Evolutionary conservation across 53 echinoderm and acorn worm species (phyloP).

Genomic region (Henricia sp.): DNA sequence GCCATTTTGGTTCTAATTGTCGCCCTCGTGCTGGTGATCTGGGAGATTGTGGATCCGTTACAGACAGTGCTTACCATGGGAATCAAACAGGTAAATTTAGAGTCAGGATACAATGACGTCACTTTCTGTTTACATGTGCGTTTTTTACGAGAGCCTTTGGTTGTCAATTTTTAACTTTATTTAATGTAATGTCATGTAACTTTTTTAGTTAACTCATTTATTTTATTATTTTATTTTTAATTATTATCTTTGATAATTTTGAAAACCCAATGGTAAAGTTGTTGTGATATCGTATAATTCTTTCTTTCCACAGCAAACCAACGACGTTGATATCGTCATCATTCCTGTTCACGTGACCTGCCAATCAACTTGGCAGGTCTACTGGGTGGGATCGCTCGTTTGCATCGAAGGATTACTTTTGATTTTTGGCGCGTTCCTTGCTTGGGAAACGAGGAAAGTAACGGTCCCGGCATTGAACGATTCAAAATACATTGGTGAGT

Average conservation of each 20-base stretch:
- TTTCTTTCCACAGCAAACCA: conserved; percentile 29
- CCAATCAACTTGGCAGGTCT: conserved; percentile 72
- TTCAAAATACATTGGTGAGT: conserved; percentile 92
- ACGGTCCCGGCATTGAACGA: conserved; percentile 93
- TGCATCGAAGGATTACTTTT: conserved; percentile 79
- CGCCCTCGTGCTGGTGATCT: conserved; percentile 66
- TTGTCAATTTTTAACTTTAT: too few relatives aligned
- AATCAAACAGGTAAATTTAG: conserved; percentile 45
- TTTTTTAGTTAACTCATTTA: too few relatives aligned
- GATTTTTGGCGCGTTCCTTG: conserved; percentile 91
- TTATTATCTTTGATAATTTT: too few relatives aligned
- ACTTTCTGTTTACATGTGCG: too few relatives aligned
- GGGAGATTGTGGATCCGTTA: conserved; percentile 76
- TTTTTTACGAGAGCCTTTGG: too few relatives aligned
- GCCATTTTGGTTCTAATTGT: conserved; percentile 71
- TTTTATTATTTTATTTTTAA: too few relatives aligned
- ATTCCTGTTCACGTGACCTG: conserved; percentile 71
- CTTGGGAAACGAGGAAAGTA: conserved; percentile 96
- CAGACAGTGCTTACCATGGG: conserved; percentile 19
- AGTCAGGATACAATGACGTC: too few relatives aligned
- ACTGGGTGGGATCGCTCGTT: conserved; percentile 79
- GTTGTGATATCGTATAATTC: too few relatives aligned
- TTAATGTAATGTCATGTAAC: too few relatives aligned
- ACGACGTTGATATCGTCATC: conserved; percentile 72
- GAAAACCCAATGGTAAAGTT: too few relatives aligned